Conservation (phyloP, 2,888 invertebrate genomes). For the Brachylomia viminalis region DNA sequence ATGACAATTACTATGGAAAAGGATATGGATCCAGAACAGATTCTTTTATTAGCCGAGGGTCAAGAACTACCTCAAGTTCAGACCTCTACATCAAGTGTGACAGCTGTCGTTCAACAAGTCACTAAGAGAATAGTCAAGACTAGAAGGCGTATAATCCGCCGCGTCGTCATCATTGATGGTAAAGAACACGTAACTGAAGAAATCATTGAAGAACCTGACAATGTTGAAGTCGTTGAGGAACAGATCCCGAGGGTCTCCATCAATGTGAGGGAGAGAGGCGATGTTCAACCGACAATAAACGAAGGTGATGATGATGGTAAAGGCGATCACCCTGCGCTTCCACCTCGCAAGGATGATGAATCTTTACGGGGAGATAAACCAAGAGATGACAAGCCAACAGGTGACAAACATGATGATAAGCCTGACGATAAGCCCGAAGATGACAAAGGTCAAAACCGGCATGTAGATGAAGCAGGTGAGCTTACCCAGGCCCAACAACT, state of each 20-base stretch:
- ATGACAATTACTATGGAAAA: constrained; percentile 90
- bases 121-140: constrained; percentile 94
- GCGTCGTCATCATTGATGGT: constrained; percentile 94
- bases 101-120: constrained; percentile 95
- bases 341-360: constrained; percentile 64
- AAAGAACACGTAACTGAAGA: constrained; percentile 96
- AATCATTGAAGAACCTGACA: constrained; percentile 95
- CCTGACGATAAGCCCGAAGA: constrained; percentile 56
- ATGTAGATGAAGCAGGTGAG: constrained; percentile 50
- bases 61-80: constrained; percentile 85
- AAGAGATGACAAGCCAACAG: constrained; percentile 49
- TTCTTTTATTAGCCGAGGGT: constrained; percentile 83
- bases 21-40: constrained; percentile 89
- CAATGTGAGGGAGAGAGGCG: constrained; percentile 91
- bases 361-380: constrained; percentile 40
- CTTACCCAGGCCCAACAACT: constrained; percentile 68
- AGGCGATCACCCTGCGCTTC: constrained; percentile 70
- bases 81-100: constrained; percentile 93
- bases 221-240: constrained; percentile 93
- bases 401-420: constrained; percentile 61
- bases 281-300: constrained; percentile 79
- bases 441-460: constrained; percentile 52
- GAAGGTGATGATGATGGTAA: constrained; percentile 77
- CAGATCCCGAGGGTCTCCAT: constrained; percentile 93
- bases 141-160: constrained; percentile 93